A percentile compares a stretch with the other conserved stretches of the same genome.
Evolutionary conservation across 2,888 invertebrate species (phyloP).

Genomic region (Idaea aversata): DNA sequence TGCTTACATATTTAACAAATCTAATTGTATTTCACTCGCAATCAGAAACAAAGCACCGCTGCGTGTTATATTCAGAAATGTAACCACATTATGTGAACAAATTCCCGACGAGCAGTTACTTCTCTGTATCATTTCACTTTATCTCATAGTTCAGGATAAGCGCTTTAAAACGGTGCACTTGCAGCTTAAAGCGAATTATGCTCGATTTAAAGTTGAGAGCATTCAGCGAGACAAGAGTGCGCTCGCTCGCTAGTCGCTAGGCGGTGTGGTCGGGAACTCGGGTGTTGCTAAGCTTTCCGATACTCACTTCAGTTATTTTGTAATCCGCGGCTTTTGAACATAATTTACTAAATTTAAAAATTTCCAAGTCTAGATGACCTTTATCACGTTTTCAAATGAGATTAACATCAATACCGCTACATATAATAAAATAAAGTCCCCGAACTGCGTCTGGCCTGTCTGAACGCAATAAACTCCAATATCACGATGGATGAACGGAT

Average conservation of each 20-base stretch:
- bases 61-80: neutral
- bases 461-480: no score
- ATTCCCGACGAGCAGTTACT: neutral
- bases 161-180: constrained; percentile 4
- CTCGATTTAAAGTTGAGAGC: constrained; percentile 36
- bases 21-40: neutral
- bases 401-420: no score
- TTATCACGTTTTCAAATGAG: no score
- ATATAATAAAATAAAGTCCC: no score
- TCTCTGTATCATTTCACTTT: neutral
- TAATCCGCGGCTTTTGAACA: no score
- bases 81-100: neutral
- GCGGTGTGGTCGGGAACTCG: neutral
- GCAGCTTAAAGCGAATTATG: constrained; percentile 39
- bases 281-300: neutral
- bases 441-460: no score
- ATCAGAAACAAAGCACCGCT: neutral
- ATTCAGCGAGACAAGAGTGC: constrained; percentile 12
- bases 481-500: no score
- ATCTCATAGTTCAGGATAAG: neutral
- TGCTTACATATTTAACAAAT: no score
- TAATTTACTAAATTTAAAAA: no score
- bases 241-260: neutral
- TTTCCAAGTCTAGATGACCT: no score
- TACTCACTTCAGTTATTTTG: neutral